These are phyloP conservation scores for Cyphomyrmex costatus DNA, from an alignment of 1,140 invertebrate genomes.

Conservation along the genomic window DNA sequence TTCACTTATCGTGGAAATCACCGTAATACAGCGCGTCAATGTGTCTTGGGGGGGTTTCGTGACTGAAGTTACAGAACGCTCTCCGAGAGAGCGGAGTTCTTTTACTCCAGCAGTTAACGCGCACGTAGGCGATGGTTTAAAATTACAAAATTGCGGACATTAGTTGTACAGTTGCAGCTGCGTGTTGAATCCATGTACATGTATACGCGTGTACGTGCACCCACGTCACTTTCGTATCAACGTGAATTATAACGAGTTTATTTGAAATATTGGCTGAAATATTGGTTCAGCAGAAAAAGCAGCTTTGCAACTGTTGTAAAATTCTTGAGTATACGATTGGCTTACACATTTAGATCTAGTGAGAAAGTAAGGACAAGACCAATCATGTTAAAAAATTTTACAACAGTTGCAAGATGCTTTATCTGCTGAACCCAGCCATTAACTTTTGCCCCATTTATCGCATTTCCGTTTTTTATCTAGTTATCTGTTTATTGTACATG, in stretches of 20 bases:
- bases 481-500: slow-evolving; percentile 17
- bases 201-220: neutral
- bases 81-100: slow-evolving; percentile 62
- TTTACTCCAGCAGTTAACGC: slow-evolving; percentile 40
- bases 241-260: neutral
- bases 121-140: slow-evolving; percentile 43
- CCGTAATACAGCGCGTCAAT: slow-evolving; percentile 59
- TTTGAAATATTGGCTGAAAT: too few relatives aligned
- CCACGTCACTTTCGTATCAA: neutral
- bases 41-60: slow-evolving; percentile 58
- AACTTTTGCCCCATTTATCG: slow-evolving; percentile 39
- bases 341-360: too few relatives aligned
- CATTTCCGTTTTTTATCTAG: slow-evolving; percentile 1
- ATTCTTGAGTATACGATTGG: too few relatives aligned
- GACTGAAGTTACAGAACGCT: slow-evolving; percentile 65
- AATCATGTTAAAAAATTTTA: too few relatives aligned
- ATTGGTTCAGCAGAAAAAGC: too few relatives aligned
- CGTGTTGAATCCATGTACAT: slow-evolving; percentile 36
- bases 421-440: too few relatives aligned
- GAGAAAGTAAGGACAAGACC: too few relatives aligned
- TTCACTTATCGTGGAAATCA: slow-evolving; percentile 68
- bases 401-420: too few relatives aligned
- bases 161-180: slow-evolving; percentile 59
- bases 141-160: slow-evolving; percentile 72
- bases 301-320: too few relatives aligned